These are phyloP conservation scores for Synergus laeviventris DNA, from an alignment of 2,888 invertebrate species.

Conservation along the genomic window DNA sequence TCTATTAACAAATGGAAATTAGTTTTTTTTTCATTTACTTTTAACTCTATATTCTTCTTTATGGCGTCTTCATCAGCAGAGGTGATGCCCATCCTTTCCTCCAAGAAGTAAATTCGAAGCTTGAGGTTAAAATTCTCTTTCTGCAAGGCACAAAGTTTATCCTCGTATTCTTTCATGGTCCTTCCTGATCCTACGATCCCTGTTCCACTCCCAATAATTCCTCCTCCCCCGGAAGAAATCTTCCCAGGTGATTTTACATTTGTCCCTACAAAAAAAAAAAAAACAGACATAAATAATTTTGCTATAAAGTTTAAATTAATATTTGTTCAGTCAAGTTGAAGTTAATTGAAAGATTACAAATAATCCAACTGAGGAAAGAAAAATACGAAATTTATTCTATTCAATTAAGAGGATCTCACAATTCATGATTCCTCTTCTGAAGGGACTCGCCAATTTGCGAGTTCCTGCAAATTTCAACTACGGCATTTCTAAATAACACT, in stretches of 20 bases:
- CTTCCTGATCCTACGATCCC: conserved; percentile 78
- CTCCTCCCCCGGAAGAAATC: conserved; percentile 53
- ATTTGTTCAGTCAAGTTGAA: neutral
- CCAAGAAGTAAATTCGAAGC: conserved; percentile 92
- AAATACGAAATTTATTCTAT: neutral
- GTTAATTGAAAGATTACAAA: neutral
- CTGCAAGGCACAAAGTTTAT: conserved; percentile 87
- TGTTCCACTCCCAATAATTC: conserved; percentile 49
- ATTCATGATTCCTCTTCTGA: neutral
- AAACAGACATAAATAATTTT: neutral
- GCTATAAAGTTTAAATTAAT: neutral
- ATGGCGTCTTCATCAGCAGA: conserved; percentile 83
- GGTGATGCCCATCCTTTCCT: conserved; percentile 86
- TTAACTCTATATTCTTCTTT: conserved; percentile 83
- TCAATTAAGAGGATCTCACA: neutral
- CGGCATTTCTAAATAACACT: neutral
- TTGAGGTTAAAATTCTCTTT: conserved; percentile 97
- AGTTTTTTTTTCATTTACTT: conserved; percentile 74
- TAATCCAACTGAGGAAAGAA: too few relatives aligned
- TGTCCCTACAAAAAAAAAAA: conserved; percentile 59
- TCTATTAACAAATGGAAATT: neutral
- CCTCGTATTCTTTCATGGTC: conserved; percentile 93
- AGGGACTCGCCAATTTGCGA: conserved; percentile 2
- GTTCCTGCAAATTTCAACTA: neutral
- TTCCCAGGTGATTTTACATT: conserved; percentile 65